Conservation (phyloP, 2,888 invertebrate species). For the Nycteola revayana region DNA sequence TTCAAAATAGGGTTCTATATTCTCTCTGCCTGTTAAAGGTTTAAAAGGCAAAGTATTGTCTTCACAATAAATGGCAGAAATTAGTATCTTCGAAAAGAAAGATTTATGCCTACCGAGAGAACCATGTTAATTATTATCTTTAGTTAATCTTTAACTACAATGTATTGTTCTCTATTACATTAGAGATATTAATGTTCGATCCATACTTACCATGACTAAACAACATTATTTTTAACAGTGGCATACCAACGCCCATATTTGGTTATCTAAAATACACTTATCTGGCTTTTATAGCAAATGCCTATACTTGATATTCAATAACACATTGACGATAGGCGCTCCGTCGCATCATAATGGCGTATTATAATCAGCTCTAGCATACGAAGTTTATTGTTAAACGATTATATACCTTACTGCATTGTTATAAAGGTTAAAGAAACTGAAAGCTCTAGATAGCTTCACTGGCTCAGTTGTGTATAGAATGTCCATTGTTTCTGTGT, state of each 20-base stretch:
- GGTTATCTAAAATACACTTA: constrained; percentile 33
- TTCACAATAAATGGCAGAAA: too few species aligned
- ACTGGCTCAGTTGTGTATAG: constrained; percentile 43
- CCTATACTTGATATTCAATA: constrained; percentile 40
- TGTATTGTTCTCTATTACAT: too few species aligned
- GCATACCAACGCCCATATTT: constrained; percentile 27
- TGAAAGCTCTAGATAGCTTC: constrained; percentile 25
- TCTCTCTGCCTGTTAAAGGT: too few species aligned
- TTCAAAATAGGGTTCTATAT: too few species aligned
- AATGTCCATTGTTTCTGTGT: constrained; percentile 65
- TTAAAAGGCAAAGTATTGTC: too few species aligned
- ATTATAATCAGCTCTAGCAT: constrained; percentile 38
- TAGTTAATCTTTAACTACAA: too few species aligned
- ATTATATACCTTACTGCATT: constrained; percentile 20
- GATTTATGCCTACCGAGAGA: too few species aligned
- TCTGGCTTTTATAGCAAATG: constrained; percentile 27
- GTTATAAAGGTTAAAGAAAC: constrained; percentile 24
- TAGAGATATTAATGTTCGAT: too few species aligned
- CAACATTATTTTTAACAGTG: constrained; percentile 7
- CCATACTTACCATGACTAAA: constrained; percentile 4
- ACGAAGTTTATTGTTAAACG: constrained; percentile 12
- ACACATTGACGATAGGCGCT: constrained; percentile 34
- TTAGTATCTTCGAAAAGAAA: too few species aligned
- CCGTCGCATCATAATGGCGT: constrained; percentile 46
- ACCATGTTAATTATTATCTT: too few species aligned